phyloP scores from a whole-genome alignment of 1,140 invertebrate genomes.

The Aleiodes sp. region DNA sequence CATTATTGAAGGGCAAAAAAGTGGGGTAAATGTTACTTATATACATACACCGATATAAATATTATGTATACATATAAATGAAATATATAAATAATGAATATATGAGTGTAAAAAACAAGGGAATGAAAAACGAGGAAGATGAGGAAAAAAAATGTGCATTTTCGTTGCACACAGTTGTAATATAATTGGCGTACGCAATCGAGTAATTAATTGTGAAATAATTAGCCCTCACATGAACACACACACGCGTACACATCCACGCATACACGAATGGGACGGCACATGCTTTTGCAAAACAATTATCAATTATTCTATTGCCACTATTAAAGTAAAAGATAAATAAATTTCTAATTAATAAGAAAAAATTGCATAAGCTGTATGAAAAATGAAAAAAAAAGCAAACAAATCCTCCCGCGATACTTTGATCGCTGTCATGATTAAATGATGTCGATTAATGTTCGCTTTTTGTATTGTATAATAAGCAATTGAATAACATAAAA shows the following conservation, averaged over 20 bases:
- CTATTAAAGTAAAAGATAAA: background rate
- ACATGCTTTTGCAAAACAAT: slow-evolving; percentile 38
- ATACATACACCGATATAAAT: slow-evolving; percentile 21
- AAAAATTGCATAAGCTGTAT: slow-evolving; percentile 5
- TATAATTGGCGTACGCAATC: slow-evolving; percentile 34
- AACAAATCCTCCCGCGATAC: background rate
- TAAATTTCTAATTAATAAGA: slow-evolving; percentile 8
- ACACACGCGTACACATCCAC: too few relatives aligned
- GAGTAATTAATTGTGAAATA: slow-evolving; percentile 17
- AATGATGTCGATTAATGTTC: slow-evolving; percentile 22
- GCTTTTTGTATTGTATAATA: slow-evolving; percentile 34
- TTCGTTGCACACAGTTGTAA: slow-evolving; percentile 12
- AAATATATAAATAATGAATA: slow-evolving; percentile 11
- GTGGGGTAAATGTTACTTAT: slow-evolving; percentile 26
- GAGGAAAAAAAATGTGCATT: background rate
- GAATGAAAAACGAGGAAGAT: background rate
- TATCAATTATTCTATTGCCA: slow-evolving; percentile 30
- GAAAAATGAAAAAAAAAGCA: background rate
- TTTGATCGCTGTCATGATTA: background rate
- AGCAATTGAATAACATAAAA: background rate
- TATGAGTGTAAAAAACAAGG: slow-evolving; percentile 19
- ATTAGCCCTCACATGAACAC: slow-evolving; percentile 1
- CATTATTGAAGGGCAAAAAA: slow-evolving; percentile 37
- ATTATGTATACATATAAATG: slow-evolving; percentile 19
- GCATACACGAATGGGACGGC: slow-evolving; percentile 27